phyloP scores from a whole-genome alignment of 2,888 invertebrate species.

The Mythimna pallens region DNA sequence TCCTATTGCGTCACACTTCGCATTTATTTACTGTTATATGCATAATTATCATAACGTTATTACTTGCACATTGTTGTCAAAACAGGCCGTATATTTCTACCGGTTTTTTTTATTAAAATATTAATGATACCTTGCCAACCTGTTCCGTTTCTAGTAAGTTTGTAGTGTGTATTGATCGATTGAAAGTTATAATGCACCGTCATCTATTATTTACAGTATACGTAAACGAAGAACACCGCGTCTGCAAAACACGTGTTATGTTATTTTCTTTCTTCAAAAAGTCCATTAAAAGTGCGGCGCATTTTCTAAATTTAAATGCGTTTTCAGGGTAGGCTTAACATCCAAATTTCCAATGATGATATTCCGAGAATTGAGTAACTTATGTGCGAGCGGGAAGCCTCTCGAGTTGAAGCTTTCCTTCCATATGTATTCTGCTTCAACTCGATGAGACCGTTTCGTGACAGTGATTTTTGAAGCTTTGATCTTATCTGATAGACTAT shows the following conservation, averaged over 20 bases:
- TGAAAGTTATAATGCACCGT: constrained; percentile 29
- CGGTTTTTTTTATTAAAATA: constrained; percentile 30
- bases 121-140: constrained; percentile 26
- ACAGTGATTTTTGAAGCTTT: constrained; percentile 88
- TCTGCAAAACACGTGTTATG: constrained; percentile 23
- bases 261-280: constrained; percentile 13
- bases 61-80: constrained; percentile 36
- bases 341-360: constrained; percentile 85
- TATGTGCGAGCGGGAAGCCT: constrained; percentile 69
- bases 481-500: constrained; percentile 87
- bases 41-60: constrained; percentile 53
- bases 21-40: constrained; percentile 45
- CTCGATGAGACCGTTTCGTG: constrained; percentile 82
- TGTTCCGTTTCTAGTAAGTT: constrained; percentile 26
- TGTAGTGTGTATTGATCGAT: constrained; percentile 36
- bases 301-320: constrained; percentile 23
- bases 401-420: constrained; percentile 71
- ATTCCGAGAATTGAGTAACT: constrained; percentile 91
- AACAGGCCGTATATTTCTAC: constrained; percentile 11
- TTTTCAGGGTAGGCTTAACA: constrained; percentile 8
- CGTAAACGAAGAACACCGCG: constrained; percentile 27
- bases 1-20: constrained; percentile 46
- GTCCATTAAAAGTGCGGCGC: not conserved
- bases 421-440: constrained; percentile 72
- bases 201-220: constrained; percentile 50